These are phyloP conservation scores for Oplegnathus fasciatus DNA, from an alignment of 2,113 vertebrate genomes.

Conservation along the genomic window DNA sequence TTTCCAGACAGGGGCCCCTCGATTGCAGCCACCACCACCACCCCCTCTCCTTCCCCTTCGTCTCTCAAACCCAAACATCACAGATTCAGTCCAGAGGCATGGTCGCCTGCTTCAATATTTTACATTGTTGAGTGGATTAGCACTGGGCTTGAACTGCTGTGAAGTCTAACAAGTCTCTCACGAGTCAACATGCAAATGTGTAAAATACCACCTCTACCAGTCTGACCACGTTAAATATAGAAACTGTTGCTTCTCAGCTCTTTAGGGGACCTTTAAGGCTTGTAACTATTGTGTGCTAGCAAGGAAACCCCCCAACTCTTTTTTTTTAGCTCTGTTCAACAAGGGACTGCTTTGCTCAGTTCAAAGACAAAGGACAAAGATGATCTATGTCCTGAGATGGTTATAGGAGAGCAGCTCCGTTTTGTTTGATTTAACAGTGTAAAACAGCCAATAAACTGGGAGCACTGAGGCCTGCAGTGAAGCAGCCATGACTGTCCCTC, in stretches of 20 bases:
- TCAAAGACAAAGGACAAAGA: constrained; percentile 63
- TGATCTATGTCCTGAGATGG: constrained; percentile 59
- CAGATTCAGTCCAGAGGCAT: constrained; percentile 27
- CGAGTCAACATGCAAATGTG: constrained; percentile 28
- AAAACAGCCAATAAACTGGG: constrained; percentile 77
- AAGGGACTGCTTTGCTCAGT: constrained; percentile 34
- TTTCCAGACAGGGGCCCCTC: constrained; percentile 75
- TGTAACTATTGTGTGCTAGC: neutral
- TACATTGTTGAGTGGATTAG: constrained; percentile 55
- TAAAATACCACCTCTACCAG: neutral
- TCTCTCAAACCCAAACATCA: constrained; percentile 71
- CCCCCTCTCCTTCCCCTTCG: neutral
- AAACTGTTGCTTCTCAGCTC: neutral
- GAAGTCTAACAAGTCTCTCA: neutral
- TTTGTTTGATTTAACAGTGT: constrained; percentile 66
- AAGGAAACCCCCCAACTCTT: neutral
- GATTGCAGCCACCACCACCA: constrained; percentile 21
- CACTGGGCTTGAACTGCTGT: constrained; percentile 20
- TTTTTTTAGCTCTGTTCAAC: constrained; percentile 6
- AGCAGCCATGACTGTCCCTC: constrained; percentile 70
- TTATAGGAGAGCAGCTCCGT: constrained; percentile 49
- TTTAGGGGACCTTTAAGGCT: neutral
- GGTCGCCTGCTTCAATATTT: constrained; percentile 41
- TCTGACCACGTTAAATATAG: neutral
- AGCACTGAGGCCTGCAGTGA: constrained; percentile 73